Percentiles rank a stretch among this genome's conserved stretches.
phyloP scores from a whole-genome alignment of 1,140 invertebrate genomes.

The Drosophila novamexicana region DNA sequence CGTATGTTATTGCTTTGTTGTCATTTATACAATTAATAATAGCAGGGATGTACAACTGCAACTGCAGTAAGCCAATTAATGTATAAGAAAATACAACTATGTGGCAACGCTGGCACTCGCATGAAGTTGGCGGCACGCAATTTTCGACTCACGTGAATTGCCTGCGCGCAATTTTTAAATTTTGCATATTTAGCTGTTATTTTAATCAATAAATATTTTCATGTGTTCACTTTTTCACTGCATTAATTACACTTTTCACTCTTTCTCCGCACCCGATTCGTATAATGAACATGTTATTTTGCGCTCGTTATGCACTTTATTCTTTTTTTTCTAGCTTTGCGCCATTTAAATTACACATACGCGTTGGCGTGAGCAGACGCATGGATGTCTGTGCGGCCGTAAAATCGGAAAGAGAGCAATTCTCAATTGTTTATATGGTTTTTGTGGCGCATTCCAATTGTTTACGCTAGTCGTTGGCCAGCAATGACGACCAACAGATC shows the following conservation, averaged over 20 bases:
- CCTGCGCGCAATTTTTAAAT: constrained; percentile 20
- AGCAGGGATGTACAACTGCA: constrained; percentile 31
- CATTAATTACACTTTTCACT: constrained; percentile 15
- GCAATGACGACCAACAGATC: constrained; percentile 80
- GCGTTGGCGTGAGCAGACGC: constrained; percentile 67
- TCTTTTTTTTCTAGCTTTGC: constrained; percentile 45
- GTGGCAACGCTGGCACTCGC: constrained; percentile 26
- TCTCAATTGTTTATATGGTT: constrained; percentile 60
- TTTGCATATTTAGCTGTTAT: background rate
- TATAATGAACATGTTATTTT: constrained; percentile 39
- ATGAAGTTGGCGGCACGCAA: constrained; percentile 40
- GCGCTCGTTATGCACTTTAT: constrained; percentile 30
- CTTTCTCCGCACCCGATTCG: constrained; percentile 5
- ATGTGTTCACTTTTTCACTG: constrained; percentile 30
- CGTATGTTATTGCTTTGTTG: constrained; percentile 38
- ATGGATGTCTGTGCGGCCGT: constrained; percentile 40
- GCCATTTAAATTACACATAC: constrained; percentile 51
- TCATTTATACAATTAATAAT: constrained; percentile 20
- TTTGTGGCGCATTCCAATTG: constrained; percentile 66
- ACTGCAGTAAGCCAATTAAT: constrained; percentile 32
- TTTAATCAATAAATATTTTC: constrained; percentile 12
- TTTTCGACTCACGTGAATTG: constrained; percentile 8
- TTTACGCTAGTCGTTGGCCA: constrained; percentile 76
- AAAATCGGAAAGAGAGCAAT: constrained; percentile 40
- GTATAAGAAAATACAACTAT: background rate